Percentiles rank a stretch among this genome's conserved stretches.
Conservation (phyloP, 2,113 vertebrate genomes). For the Eulemur rufifrons region DNA sequence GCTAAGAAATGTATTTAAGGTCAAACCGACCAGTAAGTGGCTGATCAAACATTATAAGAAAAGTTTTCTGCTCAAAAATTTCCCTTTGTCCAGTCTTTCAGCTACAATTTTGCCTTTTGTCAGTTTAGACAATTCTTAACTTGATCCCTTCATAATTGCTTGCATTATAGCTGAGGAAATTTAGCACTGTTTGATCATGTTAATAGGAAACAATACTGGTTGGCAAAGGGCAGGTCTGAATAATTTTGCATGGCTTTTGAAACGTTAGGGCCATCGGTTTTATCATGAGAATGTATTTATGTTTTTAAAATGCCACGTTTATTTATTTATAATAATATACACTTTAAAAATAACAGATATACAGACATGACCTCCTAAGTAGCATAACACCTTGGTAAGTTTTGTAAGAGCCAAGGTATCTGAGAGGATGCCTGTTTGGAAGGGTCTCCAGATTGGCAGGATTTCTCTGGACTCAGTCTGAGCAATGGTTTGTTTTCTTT, state of each 20-base stretch:
- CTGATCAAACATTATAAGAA: not conserved
- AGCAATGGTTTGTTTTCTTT: not conserved
- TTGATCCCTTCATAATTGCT: not conserved
- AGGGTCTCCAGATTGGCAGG: not conserved
- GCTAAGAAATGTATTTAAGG: not conserved
- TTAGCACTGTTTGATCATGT: slow-evolving; percentile 1
- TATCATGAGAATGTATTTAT: not conserved
- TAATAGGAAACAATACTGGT: not conserved
- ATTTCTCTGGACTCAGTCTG: not conserved
- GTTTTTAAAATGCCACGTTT: not conserved
- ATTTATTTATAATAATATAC: not conserved
- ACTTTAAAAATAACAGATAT: not conserved
- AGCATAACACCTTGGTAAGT: not conserved
- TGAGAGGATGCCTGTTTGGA: not conserved
- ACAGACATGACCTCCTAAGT: not conserved
- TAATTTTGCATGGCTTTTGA: slow-evolving; percentile 19
- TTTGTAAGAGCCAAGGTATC: not conserved
- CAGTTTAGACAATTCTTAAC: slow-evolving; percentile 22
- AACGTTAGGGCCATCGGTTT: not conserved
- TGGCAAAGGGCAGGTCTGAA: not conserved
- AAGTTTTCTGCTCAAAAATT: not conserved
- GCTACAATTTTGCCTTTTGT: not conserved
- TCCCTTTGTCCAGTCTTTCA: not conserved
- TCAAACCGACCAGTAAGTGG: not conserved
- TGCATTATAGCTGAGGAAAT: slow-evolving; percentile 21